Evolutionary conservation across 2,113 vertebrate species (phyloP).

Genomic region (Myanophis thanlyinensis): DNA sequence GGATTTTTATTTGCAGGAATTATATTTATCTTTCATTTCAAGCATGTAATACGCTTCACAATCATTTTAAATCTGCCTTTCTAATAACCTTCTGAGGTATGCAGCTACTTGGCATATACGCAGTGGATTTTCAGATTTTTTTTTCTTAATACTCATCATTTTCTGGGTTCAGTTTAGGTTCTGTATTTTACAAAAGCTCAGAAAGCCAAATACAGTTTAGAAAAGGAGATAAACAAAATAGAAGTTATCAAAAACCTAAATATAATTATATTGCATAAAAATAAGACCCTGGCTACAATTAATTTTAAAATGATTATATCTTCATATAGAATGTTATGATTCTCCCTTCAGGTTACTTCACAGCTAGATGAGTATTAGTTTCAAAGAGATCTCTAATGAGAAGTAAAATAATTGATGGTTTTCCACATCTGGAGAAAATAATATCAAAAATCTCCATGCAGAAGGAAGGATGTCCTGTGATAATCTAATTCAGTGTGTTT

Average conservation of each 20-base stretch:
- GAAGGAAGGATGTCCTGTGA: not conserved
- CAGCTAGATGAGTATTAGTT: not conserved
- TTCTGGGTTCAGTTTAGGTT: not conserved
- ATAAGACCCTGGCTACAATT: not conserved
- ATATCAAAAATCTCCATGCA: not conserved
- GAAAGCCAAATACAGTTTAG: not conserved
- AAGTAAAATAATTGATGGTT: not conserved
- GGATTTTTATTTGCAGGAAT: not conserved
- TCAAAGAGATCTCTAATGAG: not conserved
- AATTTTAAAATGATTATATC: not conserved
- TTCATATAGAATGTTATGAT: not conserved
- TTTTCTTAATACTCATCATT: not conserved
- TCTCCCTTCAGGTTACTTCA: not conserved
- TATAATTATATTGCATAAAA: not conserved
- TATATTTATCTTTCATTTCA: not conserved
- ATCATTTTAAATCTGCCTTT: not conserved
- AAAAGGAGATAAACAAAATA: not conserved
- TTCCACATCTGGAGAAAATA: not conserved
- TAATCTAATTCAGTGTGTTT: not conserved
- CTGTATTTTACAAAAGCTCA: not conserved
- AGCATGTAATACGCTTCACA: not conserved
- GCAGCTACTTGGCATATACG: not conserved
- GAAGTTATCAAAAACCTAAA: not conserved
- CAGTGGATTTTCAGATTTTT: not conserved
- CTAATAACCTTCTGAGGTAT: not conserved